Evolutionary conservation across 2,888 invertebrate genomes (phyloP), one percentile per base, ranked within the genome.

Genomic region (Creontiades dilutus): DNA sequence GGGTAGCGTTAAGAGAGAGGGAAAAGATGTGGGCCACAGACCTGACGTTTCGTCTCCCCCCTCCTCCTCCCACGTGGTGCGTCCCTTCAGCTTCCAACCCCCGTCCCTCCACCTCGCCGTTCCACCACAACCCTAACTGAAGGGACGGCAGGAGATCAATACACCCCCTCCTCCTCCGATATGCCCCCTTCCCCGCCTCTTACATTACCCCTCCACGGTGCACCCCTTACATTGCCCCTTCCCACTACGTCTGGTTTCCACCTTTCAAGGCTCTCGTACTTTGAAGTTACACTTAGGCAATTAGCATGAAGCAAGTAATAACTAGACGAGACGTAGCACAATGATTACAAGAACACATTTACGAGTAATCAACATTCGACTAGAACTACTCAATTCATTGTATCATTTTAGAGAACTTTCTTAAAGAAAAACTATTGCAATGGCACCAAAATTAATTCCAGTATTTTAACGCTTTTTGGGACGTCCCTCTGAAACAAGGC

Each of bases 1-100:
- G 23, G 27, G 82, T 16, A 0, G 48, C n/a, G 5, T n/a, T 13
- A 37, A 61, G 28, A 86, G 28, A 57, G 86, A 61, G 23, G 75
- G 37, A 19, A 28, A 27, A 57, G 61, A 28, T 37, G 68, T 68
- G 28, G 86, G 75, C 14, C 84, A 47, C 19, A 47, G 68, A 28
- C 55, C 68, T 68, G 46, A 86, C 68, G 68, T 61, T 61, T 86
- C 85, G 68, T 86, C 86, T 16, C 86, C 61, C 55, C 37, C 55
- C 13, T 7, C 19, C 68, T n/a, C 68, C 23, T 13, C n/a, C 2
- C 23, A 11, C 19, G 4, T 7, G 3, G 19, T 19, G 16, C 13
- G 48, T 7, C 13, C 9, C 9, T 48, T 48, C 52, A 14, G 14
- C 16, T 48, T 48, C 11, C 16, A 11, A 2, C n/a, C 47, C 23